Conservation (phyloP, 1,140 invertebrate species). For the Papilio machaon region DNA sequence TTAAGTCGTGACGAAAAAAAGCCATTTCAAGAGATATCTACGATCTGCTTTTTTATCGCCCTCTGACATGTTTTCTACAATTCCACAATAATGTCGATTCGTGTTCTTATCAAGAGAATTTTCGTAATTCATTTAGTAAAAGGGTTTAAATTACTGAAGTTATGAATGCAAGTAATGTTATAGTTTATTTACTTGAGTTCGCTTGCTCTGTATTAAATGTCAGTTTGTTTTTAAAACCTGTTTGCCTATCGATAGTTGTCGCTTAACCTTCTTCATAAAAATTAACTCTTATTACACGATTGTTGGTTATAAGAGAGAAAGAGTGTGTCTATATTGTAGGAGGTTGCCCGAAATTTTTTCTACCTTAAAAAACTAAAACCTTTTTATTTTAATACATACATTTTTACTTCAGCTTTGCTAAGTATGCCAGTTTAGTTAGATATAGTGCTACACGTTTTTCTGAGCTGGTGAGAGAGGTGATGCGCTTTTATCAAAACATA, state of each 20-base stretch:
- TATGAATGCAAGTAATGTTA: not conserved
- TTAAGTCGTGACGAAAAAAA: conserved; percentile 31
- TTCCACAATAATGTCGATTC: conserved; percentile 16
- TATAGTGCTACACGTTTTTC: no score
- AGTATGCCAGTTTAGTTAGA: no score
- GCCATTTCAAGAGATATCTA: conserved; percentile 31
- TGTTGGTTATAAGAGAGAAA: not conserved
- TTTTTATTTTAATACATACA: no score
- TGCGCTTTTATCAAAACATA: no score
- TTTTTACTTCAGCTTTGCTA: no score
- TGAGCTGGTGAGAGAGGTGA: no score
- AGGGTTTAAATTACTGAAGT: not conserved
- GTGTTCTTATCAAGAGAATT: not conserved
- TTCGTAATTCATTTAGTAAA: not conserved
- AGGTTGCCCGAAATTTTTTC: no score
- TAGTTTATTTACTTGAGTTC: conserved; percentile 3
- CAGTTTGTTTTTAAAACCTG: conserved; percentile 26
- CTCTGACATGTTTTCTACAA: conserved; percentile 26
- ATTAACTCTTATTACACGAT: not conserved
- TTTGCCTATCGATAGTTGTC: conserved; percentile 13
- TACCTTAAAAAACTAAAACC: no score
- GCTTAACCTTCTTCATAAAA: conserved; percentile 7
- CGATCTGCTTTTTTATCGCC: conserved; percentile 32
- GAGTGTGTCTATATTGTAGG: not conserved
- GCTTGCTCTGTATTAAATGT: conserved; percentile 7